Evolutionary conservation across 2,888 invertebrate species (phyloP), one percentile per base, ranked within the genome.

Genomic region (Caenorhabditis sp.): DNA sequence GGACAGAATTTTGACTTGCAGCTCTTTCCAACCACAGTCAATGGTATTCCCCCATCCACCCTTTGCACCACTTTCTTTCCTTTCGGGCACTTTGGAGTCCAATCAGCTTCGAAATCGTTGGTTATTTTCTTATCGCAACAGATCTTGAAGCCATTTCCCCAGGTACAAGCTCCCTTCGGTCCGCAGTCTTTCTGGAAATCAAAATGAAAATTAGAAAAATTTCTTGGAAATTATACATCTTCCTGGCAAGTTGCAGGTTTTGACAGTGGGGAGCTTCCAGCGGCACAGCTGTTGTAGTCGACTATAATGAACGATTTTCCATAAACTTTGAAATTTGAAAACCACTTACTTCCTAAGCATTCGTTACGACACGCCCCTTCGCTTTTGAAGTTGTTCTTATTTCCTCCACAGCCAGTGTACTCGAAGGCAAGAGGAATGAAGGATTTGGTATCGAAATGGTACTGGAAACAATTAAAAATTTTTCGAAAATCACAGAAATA

Each of bases 1-100:
- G 87, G 87, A 63, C 87, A 87, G 74, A 81, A 81, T 16, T 85
- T 80, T 58, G 82, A 73, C 14, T 73, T 64, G 70, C 87, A 87
- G 2, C 74, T 70, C 63, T 87, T 85, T 49, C 85, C 85, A 49
- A 80, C 72, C 19, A 73, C 58, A 38, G 63, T 63, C 6, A 38
- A 7, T 44, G 73, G 70, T 59, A 83, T 73, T 1, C 83, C 82
- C 22, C 80, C 80, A n/a, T 56, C 58, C 16, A 68, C 51, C 0
- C 59, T 22, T 54, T 85, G 68, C 51, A 68, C 49, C 10, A 59
- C 68, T 8, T 77, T 85, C 70, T 80, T 85, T 19, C 74, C 74
- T 8, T 68, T 76, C 28, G 83, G 69, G 51, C 85, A 85, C 35
- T 85, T 83, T 19, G 85, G 83, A 24, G 76, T 51, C 35, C 72